Conservation (phyloP, 2,888 invertebrate genomes). For the Flabesymbios commensalis region DNA sequence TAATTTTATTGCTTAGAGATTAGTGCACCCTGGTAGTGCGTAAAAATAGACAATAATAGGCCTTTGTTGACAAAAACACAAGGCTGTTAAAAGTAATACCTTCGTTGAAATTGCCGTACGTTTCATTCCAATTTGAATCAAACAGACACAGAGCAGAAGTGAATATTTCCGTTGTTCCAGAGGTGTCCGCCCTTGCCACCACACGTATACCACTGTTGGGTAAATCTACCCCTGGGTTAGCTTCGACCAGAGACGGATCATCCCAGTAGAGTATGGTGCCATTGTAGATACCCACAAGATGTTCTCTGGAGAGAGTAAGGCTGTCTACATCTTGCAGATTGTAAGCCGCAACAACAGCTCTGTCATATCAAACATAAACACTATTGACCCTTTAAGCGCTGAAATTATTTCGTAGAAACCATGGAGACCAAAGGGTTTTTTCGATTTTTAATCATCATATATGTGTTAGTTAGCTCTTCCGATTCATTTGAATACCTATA, state of each 20-base stretch:
- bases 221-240: conserved; percentile 38
- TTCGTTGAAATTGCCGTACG: conserved; percentile 42
- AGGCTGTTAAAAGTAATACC: no score
- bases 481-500: no score
- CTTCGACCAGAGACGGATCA: conserved; percentile 32
- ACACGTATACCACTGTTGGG: conserved; percentile 41
- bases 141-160: conserved; percentile 44
- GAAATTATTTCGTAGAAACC: no score
- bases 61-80: no score
- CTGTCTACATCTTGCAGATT: conserved; percentile 39
- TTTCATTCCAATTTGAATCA: conserved; percentile 40
- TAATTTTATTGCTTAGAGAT: background rate
- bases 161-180: conserved; percentile 53
- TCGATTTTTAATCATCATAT: no score
- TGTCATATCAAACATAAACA: conserved; percentile 31
- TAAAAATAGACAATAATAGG: no score
- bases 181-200: conserved; percentile 48
- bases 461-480: no score
- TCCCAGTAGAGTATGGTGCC: conserved; percentile 47
- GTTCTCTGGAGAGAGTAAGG: conserved; percentile 42
- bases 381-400: background rate
- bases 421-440: no score
- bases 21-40: no score
- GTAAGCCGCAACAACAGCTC: conserved; percentile 46
- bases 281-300: conserved; percentile 51